phyloP scores from a whole-genome alignment of 2,797 vertebrate genomes.

The Eospalax fontanierii region DNA sequence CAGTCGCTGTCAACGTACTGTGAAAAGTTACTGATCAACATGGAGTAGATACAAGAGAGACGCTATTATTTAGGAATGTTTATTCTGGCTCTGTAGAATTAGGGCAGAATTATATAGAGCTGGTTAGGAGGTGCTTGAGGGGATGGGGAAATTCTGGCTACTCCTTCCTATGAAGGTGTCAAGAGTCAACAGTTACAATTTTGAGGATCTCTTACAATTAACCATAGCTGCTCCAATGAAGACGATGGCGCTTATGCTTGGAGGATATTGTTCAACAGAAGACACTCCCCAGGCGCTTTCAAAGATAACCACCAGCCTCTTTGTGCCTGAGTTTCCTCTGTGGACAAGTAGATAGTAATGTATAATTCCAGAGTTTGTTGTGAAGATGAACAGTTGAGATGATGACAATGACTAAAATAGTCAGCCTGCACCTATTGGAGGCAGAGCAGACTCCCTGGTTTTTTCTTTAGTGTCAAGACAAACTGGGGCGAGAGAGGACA shows the following conservation, averaged over 20 bases:
- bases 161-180: not conserved
- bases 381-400: not conserved
- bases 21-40: not conserved
- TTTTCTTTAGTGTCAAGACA: not conserved
- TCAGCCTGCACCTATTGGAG: not conserved
- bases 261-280: not conserved
- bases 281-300: not conserved
- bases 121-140: rapidly evolving
- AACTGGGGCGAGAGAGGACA: not conserved
- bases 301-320: not conserved
- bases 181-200: not conserved
- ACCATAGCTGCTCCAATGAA: not conserved
- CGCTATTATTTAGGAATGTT: not conserved
- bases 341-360: not conserved
- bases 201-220: not conserved
- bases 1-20: not conserved
- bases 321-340: not conserved
- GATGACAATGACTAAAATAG: not conserved
- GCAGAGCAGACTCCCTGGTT: not conserved
- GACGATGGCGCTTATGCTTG: not conserved
- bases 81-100: not conserved
- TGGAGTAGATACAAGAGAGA: not conserved
- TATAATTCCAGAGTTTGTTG: not conserved
- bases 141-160: too few relatives aligned
- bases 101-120: not conserved